Percentiles rank a stretch among this genome's conserved stretches.
Conservation (phyloP, 2,888 invertebrate genomes). For the Philhelius pedissequus region DNA sequence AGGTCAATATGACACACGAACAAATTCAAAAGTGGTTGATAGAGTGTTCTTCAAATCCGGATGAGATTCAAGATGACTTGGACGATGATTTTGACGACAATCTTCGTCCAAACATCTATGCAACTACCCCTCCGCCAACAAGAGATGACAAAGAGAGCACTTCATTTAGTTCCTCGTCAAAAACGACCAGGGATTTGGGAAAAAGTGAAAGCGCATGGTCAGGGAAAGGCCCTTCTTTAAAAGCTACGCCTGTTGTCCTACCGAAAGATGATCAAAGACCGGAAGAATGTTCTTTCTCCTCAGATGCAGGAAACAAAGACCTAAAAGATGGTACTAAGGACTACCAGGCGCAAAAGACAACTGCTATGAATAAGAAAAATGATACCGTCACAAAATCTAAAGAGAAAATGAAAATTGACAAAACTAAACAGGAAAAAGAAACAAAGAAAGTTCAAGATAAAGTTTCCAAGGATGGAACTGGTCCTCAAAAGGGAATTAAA, state of each 20-base stretch:
- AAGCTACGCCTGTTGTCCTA: slow-evolving; percentile 77
- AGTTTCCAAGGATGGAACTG: slow-evolving; percentile 54
- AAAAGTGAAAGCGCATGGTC: slow-evolving; percentile 78
- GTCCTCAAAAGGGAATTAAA: slow-evolving; percentile 71
- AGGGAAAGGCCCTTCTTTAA: slow-evolving; percentile 77
- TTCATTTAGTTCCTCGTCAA: slow-evolving; percentile 77
- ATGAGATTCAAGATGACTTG: slow-evolving; percentile 78
- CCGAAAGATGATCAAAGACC: slow-evolving; percentile 69
- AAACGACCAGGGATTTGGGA: slow-evolving; percentile 76
- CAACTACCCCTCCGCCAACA: slow-evolving; percentile 76
- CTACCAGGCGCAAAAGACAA: slow-evolving; percentile 31
- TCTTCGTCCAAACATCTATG: slow-evolving; percentile 75
- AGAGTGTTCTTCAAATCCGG: slow-evolving; percentile 81
- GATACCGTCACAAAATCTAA: slow-evolving; percentile 29
- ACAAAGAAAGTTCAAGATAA: slow-evolving; percentile 55
- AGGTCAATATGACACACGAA: slow-evolving; percentile 85
- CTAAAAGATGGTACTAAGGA: slow-evolving; percentile 46
- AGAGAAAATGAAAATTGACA: slow-evolving; percentile 68
- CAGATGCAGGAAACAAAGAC: slow-evolving; percentile 48
- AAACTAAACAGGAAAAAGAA: slow-evolving; percentile 60
- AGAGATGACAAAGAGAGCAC: slow-evolving; percentile 77
- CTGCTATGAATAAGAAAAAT: slow-evolving; percentile 32
- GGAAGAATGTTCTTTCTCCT: slow-evolving; percentile 62
- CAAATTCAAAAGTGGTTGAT: slow-evolving; percentile 85
- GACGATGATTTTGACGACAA: slow-evolving; percentile 78